These are phyloP conservation scores for Siphamia tubifer DNA, from an alignment of 2,113 vertebrate species.

Conservation along the genomic window DNA sequence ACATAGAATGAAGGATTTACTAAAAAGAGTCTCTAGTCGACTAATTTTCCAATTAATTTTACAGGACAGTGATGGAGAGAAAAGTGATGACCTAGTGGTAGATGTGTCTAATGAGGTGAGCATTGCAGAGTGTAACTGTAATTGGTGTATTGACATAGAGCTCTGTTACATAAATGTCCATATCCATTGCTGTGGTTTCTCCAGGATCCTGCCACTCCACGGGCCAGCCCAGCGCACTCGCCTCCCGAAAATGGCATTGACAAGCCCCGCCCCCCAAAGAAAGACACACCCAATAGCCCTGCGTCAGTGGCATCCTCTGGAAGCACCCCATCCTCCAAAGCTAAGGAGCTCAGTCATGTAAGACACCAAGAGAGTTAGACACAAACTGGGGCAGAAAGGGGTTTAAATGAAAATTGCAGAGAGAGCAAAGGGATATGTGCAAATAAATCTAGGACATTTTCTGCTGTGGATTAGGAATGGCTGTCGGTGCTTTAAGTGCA, in stretches of 20 bases:
- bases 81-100: slow-evolving; percentile 95
- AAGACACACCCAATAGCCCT: slow-evolving; percentile 96
- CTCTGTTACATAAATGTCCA: background rate
- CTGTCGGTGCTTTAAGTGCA: slow-evolving; percentile 78
- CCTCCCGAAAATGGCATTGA: slow-evolving; percentile 97
- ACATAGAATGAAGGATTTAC: background rate
- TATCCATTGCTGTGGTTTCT: background rate
- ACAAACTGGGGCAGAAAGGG: slow-evolving; percentile 54
- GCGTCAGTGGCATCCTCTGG: slow-evolving; percentile 97
- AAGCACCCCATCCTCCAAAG: slow-evolving; percentile 98
- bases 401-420: slow-evolving; percentile 58
- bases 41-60: slow-evolving; percentile 2
- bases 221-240: slow-evolving; percentile 94
- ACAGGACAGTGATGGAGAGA: slow-evolving; percentile 98
- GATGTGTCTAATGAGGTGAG: slow-evolving; percentile 96
- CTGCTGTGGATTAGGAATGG: slow-evolving; percentile 73
- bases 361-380: slow-evolving; percentile 63
- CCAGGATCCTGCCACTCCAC: slow-evolving; percentile 95
- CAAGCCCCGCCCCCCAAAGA: slow-evolving; percentile 94
- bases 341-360: slow-evolving; percentile 99
- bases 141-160: background rate
- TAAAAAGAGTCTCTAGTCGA: background rate
- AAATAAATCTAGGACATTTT: slow-evolving; percentile 62
- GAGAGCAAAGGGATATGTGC: slow-evolving; percentile 56
- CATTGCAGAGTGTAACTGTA: background rate